These are phyloP conservation scores for Pseudorhombus dupliciocellatus DNA, from an alignment of 2,113 vertebrate species.

Conservation along the genomic window DNA sequence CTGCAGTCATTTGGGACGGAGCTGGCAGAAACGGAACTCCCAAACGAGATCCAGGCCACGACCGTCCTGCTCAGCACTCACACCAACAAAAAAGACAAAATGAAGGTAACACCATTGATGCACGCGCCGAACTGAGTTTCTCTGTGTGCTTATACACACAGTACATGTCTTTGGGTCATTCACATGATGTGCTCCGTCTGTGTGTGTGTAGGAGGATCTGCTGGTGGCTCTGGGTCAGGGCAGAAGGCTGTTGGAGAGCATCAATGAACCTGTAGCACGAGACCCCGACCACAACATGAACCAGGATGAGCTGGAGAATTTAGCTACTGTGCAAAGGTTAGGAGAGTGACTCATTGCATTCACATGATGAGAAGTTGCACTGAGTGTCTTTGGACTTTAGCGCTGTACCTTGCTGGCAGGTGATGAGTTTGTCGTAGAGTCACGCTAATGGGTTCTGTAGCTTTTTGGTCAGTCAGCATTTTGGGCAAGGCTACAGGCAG, in stretches of 20 bases:
- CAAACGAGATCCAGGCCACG: constrained; percentile 91
- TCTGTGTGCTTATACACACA: neutral
- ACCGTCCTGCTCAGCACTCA: constrained; percentile 86
- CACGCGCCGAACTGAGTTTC: neutral
- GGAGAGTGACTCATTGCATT: constrained; percentile 1
- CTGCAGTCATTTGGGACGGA: constrained; percentile 94
- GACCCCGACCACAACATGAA: constrained; percentile 87
- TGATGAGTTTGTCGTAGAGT: neutral
- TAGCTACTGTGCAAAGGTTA: constrained; percentile 88
- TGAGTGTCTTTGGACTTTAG: neutral
- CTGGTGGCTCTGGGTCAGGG: constrained; percentile 86
- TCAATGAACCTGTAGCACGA: constrained; percentile 85
- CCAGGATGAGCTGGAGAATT: constrained; percentile 93
- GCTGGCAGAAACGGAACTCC: constrained; percentile 94
- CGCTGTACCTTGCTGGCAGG: neutral
- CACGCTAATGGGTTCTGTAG: constrained; percentile 1
- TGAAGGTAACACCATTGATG: constrained; percentile 84
- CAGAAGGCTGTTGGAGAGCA: constrained; percentile 83
- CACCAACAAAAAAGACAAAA: constrained; percentile 87
- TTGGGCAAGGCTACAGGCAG: constrained; percentile 23
- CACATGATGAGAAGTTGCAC: too few relatives aligned
- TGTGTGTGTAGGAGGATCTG: constrained; percentile 85
- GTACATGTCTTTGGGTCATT: neutral
- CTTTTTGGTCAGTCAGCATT: constrained; percentile 2
- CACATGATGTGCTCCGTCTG: constrained; percentile 28